Percentiles rank a stretch among this genome's conserved stretches.
Conservation (phyloP, 2,113 vertebrate species). For the Excalfactoria chinensis region DNA sequence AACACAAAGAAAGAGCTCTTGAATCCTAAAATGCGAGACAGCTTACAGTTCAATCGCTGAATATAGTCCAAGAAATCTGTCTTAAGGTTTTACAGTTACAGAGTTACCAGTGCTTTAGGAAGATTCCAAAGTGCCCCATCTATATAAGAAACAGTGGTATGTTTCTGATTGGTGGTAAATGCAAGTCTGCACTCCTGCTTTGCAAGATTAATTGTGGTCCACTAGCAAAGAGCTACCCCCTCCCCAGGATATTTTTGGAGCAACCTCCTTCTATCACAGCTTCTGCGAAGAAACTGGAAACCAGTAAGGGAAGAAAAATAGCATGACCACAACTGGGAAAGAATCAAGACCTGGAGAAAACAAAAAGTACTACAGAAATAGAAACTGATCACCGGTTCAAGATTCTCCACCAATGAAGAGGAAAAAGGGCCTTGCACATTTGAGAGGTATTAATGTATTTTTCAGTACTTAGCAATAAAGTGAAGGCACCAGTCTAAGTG, state of each 20-base stretch:
- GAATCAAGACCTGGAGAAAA: not conserved
- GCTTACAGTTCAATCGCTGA: not conserved
- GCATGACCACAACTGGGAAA: not conserved
- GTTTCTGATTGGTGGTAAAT: not conserved
- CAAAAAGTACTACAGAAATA: not conserved
- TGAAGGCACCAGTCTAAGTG: not conserved
- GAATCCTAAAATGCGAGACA: not conserved
- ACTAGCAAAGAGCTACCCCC: not conserved
- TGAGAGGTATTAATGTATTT: accelerated
- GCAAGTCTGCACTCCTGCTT: not conserved
- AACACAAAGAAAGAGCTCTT: not conserved
- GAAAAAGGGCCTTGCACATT: not conserved
- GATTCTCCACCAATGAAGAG: not conserved
- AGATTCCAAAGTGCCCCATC: not conserved
- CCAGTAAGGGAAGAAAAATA: not conserved
- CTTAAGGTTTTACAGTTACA: not conserved
- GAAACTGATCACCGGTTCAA: not conserved
- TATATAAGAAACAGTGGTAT: not conserved
- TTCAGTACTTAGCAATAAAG: not conserved
- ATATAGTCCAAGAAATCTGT: not conserved
- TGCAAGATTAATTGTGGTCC: not conserved
- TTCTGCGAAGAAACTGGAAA: not conserved
- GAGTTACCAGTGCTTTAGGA: not conserved
- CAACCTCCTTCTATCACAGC: not conserved
- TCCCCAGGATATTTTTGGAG: not conserved